These are phyloP conservation scores for Meriones psammophilus DNA, from an alignment of 2,797 vertebrate genomes.

Conservation along the genomic window DNA sequence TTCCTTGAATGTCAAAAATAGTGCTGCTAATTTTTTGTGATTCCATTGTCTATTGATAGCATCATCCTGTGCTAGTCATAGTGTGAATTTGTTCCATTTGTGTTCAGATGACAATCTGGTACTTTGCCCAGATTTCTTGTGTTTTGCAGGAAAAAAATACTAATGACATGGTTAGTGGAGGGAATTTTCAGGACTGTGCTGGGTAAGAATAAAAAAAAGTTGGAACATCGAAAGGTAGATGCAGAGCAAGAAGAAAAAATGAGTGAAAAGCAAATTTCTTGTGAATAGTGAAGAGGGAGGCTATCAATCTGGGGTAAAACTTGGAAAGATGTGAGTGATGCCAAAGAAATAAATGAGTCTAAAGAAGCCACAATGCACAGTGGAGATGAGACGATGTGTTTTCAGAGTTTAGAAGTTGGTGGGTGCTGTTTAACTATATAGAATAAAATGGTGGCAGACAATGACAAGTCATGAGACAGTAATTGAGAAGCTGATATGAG, in stretches of 20 bases:
- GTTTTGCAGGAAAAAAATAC: not conserved
- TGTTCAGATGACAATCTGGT: not conserved
- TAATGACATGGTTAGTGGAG: not conserved
- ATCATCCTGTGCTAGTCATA: not conserved
- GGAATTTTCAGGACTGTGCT: not conserved
- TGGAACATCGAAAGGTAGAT: not conserved
- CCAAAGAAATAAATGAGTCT: no score
- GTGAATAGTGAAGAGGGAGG: not conserved
- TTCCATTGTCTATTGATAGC: not conserved
- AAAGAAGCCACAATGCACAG: no score
- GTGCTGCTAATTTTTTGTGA: not conserved
- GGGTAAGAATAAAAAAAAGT: not conserved
- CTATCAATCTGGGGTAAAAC: not conserved
- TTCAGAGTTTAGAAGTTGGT: no score
- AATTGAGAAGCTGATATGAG: no score
- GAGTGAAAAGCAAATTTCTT: not conserved
- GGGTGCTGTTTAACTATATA: no score
- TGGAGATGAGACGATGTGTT: no score
- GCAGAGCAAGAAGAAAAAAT: not conserved
- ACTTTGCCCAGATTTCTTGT: not conserved
- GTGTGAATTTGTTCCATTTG: not conserved
- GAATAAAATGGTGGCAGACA: no score
- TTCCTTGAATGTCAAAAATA: not conserved
- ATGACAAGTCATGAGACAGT: no score
- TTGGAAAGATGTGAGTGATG: no score